Base-by-base conservation (phyloP, 1,140 invertebrate genomes). In the Diploscapter pachys region DNA sequence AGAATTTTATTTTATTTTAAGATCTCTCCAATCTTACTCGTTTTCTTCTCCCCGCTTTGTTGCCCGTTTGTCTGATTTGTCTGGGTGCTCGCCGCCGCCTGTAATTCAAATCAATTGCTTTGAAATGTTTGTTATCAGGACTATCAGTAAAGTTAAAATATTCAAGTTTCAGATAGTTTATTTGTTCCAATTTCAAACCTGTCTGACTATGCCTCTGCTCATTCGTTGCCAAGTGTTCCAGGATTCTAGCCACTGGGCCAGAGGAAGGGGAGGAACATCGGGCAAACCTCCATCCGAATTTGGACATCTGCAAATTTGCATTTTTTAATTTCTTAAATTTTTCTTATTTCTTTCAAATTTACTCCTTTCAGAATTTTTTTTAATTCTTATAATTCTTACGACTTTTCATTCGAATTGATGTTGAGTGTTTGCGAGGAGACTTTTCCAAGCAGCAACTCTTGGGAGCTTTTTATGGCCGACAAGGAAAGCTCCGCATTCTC, bases 401-500 rank as follows among this genome's bases (percentile, higher is more conserved):
- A 9, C 2, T 53, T 5, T 9, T 61, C 63, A 4, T 50, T n/a
- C n/a, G 49, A 66, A 31, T 76, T 76, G 2, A 76, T 73, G 54
- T 76, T 63, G 63, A 76, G 56, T 4, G 75, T 76, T 50, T 76
- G 75, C n/a, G 75, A 63, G 5, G 68, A 71, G 8, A 66, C 62
- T 55, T 63, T 71, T 59, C 75, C 75, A 3, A 76, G 75, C n/a
- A 76, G 50, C 53, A 76, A 62, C 68, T 76, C 75, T 51, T 79
- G 87, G 76, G 88, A 87, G 77, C 87, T 88, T 79, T 88, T 88
- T 48, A 89, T 80, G 31, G 88, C 88, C 48, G 88, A 87, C 50
- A 89, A 80, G 4, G 88, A 87, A 50, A 89, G 87, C 79, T 89
- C 88, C 3, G 86, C 85, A 80, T 87, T 89, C 86, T 86, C 63